Percentiles rank a stretch among this genome's conserved stretches.
phyloP scores from a whole-genome alignment of 2,888 invertebrate genomes.

The Furcula furcula region DNA sequence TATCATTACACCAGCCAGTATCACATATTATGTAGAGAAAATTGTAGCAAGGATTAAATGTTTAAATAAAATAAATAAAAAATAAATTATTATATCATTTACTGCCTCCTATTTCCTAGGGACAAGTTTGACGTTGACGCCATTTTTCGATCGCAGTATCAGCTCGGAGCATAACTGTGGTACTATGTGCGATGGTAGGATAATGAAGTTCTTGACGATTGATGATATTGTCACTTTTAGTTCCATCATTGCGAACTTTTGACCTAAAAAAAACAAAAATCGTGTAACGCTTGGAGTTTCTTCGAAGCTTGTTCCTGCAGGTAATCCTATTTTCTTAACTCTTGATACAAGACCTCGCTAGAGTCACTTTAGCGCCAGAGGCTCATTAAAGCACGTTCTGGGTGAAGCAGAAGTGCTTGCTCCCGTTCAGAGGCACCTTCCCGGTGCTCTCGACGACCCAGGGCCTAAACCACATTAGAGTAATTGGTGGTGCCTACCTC shows the following conservation, averaged over 20 bases:
- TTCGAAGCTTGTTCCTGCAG: too few species aligned
- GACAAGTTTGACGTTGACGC: constrained; percentile 57
- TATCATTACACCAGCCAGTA: not conserved
- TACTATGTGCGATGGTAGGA: constrained; percentile 46
- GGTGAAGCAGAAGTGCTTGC: too few species aligned
- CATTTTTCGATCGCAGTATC: constrained; percentile 54
- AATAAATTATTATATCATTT: not conserved
- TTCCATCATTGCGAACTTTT: constrained; percentile 61
- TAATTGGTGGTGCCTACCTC: too few species aligned
- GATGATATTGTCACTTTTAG: constrained; percentile 71
- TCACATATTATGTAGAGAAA: constrained; percentile 6
- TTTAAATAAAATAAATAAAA: too few species aligned
- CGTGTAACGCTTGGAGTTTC: too few species aligned
- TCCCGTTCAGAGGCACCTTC: too few species aligned
- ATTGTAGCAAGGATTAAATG: not conserved
- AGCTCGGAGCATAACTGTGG: constrained; percentile 61
- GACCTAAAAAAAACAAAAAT: constrained; percentile 54
- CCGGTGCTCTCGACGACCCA: too few species aligned
- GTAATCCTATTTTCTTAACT: too few species aligned
- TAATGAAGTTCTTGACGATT: constrained; percentile 63
- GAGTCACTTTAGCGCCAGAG: too few species aligned
- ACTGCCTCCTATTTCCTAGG: constrained; percentile 28
- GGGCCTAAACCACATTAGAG: too few species aligned
- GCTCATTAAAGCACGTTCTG: too few species aligned
- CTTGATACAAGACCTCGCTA: too few species aligned